Evolutionary conservation across 2,113 vertebrate genomes (phyloP).

Genomic region (Parus major): DNA sequence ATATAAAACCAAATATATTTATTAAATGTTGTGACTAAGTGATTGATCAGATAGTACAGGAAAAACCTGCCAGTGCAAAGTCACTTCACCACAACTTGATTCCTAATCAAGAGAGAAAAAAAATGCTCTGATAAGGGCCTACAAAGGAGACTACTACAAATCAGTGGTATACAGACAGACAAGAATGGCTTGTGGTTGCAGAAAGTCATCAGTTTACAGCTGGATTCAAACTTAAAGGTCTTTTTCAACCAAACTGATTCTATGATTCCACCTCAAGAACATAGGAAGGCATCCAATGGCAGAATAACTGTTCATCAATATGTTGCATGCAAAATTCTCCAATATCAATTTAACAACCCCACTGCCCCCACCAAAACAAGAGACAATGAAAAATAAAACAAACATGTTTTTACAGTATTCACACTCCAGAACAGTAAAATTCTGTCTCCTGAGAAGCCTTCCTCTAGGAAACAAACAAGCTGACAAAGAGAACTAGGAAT

Average conservation of each 20-base stretch:
- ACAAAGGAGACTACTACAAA: neutral
- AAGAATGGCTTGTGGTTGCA: neutral
- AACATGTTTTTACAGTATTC: neutral
- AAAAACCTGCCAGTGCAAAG: too few relatives aligned
- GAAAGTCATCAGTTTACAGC: neutral
- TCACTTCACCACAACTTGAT: neutral
- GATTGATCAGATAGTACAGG: neutral
- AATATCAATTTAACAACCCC: neutral
- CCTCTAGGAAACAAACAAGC: neutral
- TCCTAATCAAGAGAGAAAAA: neutral
- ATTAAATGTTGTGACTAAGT: neutral
- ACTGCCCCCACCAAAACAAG: neutral
- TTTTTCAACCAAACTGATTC: neutral
- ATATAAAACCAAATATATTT: neutral
- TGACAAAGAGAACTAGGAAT: neutral
- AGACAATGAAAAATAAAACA: neutral
- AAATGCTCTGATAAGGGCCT: neutral
- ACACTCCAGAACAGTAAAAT: neutral
- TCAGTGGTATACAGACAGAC: neutral
- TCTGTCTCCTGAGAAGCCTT: neutral
- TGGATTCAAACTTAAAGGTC: neutral
- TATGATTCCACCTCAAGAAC: neutral
- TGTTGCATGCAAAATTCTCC: neutral
- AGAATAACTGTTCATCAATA: neutral
- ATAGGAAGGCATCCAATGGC: rapidly evolving